These are phyloP conservation scores for Chalcis sispes DNA, from an alignment of 2,888 invertebrate genomes.

Conservation along the genomic window DNA sequence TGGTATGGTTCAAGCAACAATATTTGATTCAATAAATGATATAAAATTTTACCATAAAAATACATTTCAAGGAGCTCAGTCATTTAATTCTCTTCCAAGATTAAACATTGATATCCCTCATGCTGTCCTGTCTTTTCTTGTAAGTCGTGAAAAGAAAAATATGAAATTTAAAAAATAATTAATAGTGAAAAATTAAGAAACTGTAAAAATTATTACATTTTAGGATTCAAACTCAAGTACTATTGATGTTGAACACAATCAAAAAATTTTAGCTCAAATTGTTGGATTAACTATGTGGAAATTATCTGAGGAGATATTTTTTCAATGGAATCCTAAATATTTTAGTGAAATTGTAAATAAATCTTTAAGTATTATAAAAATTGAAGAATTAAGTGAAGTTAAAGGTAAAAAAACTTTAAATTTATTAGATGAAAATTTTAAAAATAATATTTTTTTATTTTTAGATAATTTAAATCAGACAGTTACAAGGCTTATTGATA, in stretches of 20 bases:
- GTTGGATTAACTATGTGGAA: constrained; percentile 68
- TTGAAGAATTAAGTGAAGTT: constrained; percentile 48
- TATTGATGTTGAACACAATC: constrained; percentile 32
- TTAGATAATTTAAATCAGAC: constrained; percentile 64
- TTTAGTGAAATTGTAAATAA: constrained; percentile 63
- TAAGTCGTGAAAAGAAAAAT: constrained; percentile 57
- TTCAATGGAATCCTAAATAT: constrained; percentile 70
- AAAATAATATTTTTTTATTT: constrained; percentile 35
- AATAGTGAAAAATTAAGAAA: not conserved
- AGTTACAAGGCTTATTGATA: constrained; percentile 56
- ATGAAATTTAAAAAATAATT: not conserved
- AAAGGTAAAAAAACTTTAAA: too few relatives aligned
- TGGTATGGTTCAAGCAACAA: constrained; percentile 67
- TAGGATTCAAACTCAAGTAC: not conserved
- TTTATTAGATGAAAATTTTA: too few relatives aligned
- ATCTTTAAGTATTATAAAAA: constrained; percentile 62
- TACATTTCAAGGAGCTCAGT: constrained; percentile 51
- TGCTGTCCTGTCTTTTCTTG: constrained; percentile 67
- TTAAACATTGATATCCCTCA: constrained; percentile 67
- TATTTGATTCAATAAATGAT: constrained; percentile 62
- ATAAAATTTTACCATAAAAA: constrained; percentile 56
- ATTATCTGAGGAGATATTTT: constrained; percentile 69
- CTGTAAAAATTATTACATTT: not conserved
- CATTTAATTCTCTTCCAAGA: constrained; percentile 58
- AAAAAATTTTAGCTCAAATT: constrained; percentile 65